Evolutionary conservation across 2,888 invertebrate species (phyloP), one percentile per base, ranked within the genome.

Genomic region (Pyrrhosoma nymphula): DNA sequence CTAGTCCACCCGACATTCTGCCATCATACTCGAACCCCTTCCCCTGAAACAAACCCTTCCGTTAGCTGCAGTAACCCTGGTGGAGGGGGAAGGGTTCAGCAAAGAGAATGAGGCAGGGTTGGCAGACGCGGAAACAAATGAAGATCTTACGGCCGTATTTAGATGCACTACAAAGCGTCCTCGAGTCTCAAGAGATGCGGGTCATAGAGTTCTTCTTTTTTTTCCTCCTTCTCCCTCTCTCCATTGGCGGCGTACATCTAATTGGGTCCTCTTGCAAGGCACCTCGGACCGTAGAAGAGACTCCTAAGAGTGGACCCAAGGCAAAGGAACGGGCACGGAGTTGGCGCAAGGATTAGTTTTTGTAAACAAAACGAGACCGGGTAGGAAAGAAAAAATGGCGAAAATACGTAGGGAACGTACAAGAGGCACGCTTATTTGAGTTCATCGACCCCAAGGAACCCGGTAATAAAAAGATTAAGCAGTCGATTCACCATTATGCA

Each of bases 101-200:
- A 1, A 12, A 26, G 18, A 69, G 14, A 82, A 35, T 35, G 82
- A 82, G 82, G 82, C 6, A 82, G 47, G 60, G 60, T 60, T 20
- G 82, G 82, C 82, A 14, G 82, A 82, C 82, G 82, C 55, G 55
- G 89, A 89, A 91, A 91, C 93, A 93, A 93, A 93, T 93, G 93
- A 75, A 93, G 93, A 63, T 93, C 69, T 69, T 47, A 47, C 26
- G 47, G 55, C 55, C 89, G 89, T 89, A 55, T 55, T 89, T 89
- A 47, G 47, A 89, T 89, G 93, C 69, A 63, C 82, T 82, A 82
- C 91, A 60, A 91, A 63, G 60, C 91, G 23, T 63, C 60, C 91
- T 35, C 60, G 91, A 91, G 91, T 39, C 91, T 91, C 91, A 63
- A 91, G 60, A 93, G 60, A 93, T 69, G 47, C 93, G 93, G 93